Percentiles rank a stretch among this genome's conserved stretches.
These are phyloP conservation scores for Temnothorax rugatulus DNA, from an alignment of 2,888 invertebrate species.

Conservation along the genomic window DNA sequence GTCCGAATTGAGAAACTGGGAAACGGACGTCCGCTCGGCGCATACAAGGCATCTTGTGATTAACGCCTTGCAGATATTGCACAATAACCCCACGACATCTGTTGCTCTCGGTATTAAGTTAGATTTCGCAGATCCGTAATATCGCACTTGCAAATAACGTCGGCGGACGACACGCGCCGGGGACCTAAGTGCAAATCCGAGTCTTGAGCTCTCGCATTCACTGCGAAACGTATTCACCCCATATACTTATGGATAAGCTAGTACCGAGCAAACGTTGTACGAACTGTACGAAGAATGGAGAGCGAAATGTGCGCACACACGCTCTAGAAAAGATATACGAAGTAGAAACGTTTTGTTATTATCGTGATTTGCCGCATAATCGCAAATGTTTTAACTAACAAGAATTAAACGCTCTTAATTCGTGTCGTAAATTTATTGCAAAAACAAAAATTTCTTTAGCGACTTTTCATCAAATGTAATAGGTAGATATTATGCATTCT, in stretches of 20 bases:
- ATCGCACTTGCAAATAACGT: conserved; percentile 70
- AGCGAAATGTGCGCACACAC: background rate
- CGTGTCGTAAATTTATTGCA: background rate
- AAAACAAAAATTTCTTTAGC: background rate
- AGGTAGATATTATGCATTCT: no score
- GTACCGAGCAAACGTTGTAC: conserved; percentile 5
- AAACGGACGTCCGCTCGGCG: conserved; percentile 38
- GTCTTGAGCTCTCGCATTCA: conserved; percentile 29
- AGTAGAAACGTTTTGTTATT: background rate
- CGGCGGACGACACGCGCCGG: conserved; percentile 58
- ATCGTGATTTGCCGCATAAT: background rate
- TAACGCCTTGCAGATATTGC: conserved; percentile 81
- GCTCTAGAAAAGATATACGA: no score
- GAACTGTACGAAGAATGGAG: conserved; percentile 31
- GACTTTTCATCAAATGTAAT: no score
- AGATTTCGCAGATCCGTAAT: conserved; percentile 67
- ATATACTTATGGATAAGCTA: conserved; percentile 41
- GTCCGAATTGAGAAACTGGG: conserved; percentile 38
- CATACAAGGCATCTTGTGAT: conserved; percentile 70
- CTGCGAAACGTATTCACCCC: conserved; percentile 36
- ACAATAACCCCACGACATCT: conserved; percentile 77
- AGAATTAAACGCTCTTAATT: background rate
- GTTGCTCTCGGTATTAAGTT: conserved; percentile 76
- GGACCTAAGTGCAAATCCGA: conserved; percentile 54
- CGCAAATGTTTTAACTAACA: background rate